Conservation (phyloP, 2,113 vertebrate species). For the Paramisgurnus dabryanus region DNA sequence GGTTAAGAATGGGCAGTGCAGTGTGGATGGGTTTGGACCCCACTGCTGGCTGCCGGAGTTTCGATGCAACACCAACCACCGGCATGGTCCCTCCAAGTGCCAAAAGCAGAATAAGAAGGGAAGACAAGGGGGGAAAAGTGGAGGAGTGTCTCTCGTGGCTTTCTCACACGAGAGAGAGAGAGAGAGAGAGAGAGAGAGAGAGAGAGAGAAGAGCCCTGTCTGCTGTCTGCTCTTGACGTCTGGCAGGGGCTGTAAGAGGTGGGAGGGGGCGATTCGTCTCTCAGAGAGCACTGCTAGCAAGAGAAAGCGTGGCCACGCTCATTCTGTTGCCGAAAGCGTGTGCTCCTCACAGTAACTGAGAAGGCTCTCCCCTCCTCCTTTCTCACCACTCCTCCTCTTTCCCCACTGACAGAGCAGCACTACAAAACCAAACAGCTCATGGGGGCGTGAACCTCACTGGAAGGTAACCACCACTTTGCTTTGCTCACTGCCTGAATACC, state of each 20-base stretch:
- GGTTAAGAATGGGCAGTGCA: slow-evolving; percentile 85
- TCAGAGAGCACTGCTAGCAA: slow-evolving; percentile 53
- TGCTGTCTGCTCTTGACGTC: slow-evolving; percentile 51
- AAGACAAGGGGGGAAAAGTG: slow-evolving; percentile 41
- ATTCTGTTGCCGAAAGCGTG: slow-evolving; percentile 69
- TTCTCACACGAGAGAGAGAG: slow-evolving; percentile 18
- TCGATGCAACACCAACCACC: slow-evolving; percentile 93
- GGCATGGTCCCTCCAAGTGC: slow-evolving; percentile 79
- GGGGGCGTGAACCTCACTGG: slow-evolving; percentile 81
- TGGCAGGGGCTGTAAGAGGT: slow-evolving; percentile 21
- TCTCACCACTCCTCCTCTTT: slow-evolving; percentile 69
- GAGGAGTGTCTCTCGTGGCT: slow-evolving; percentile 32
- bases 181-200: slow-evolving; percentile 11
- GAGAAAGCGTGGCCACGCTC: slow-evolving; percentile 68
- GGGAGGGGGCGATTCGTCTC: slow-evolving; percentile 7
- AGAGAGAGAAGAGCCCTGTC: slow-evolving; percentile 44
- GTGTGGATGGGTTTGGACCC: slow-evolving; percentile 89
- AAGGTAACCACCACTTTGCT: slow-evolving; percentile 76
- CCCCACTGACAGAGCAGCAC: slow-evolving; percentile 31
- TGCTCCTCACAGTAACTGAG: slow-evolving; percentile 69
- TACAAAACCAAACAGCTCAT: slow-evolving; percentile 79
- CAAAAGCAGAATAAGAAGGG: slow-evolving; percentile 8
- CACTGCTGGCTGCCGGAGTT: slow-evolving; percentile 85
- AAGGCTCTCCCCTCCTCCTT: slow-evolving; percentile 63
- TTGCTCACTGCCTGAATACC: slow-evolving; percentile 73